Percentiles rank a stretch among this genome's conserved stretches.
phyloP scores from a whole-genome alignment of 2,888 invertebrate species.

The Eilema depressum region DNA sequence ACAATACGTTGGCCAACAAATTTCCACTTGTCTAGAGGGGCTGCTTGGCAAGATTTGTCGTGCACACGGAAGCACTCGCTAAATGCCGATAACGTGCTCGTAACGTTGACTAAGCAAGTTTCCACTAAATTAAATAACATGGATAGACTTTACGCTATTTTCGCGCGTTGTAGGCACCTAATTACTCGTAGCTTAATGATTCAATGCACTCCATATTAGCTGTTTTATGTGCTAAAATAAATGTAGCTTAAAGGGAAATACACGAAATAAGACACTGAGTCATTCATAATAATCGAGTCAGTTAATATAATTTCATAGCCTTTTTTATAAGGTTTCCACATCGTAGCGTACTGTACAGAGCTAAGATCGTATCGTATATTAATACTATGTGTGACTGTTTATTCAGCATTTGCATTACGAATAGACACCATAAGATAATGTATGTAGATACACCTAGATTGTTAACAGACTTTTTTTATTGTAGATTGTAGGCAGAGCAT shows the following conservation, averaged over 20 bases:
- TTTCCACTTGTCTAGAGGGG: background rate
- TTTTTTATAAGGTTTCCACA: background rate
- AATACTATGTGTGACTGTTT: background rate
- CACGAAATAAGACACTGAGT: background rate
- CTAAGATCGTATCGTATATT: background rate
- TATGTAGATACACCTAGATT: no score
- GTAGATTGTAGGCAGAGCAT: no score
- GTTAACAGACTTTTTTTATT: no score
- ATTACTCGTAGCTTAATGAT: background rate
- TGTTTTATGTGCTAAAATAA: background rate
- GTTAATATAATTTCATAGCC: background rate
- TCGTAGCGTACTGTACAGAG: background rate
- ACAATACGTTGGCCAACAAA: no score
- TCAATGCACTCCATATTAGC: background rate
- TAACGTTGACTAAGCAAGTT: conserved; percentile 4
- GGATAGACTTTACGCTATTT: conserved; percentile 4
- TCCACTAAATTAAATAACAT: conserved; percentile 4
- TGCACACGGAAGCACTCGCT: background rate
- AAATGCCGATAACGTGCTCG: background rate
- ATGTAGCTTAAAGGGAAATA: background rate
- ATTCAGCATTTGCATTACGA: background rate
- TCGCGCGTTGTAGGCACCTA: background rate
- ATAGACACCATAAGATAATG: no score
- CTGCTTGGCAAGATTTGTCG: background rate
- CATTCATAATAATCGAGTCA: background rate